Evolutionary conservation across 2,113 vertebrate genomes (phyloP).

Genomic region (Peucedramus taeniatus): DNA sequence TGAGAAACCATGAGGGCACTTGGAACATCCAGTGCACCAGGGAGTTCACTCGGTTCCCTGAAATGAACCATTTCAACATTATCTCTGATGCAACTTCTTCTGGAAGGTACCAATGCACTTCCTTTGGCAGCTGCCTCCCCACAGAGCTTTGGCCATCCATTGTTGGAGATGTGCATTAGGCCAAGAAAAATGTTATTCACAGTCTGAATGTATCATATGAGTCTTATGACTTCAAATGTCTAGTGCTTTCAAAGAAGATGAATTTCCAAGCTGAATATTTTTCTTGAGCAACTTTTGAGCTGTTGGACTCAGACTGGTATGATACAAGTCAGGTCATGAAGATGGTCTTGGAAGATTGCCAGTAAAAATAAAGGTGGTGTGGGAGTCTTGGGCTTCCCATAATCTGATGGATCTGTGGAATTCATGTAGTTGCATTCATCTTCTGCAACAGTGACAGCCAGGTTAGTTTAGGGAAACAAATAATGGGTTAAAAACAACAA

Average conservation of each 20-base stretch:
- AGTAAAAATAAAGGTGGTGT: constrained; percentile 39
- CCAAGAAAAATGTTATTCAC: constrained; percentile 66
- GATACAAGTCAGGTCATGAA: constrained; percentile 14
- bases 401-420: background rate
- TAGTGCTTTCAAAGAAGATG: constrained; percentile 1
- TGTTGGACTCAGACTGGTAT: constrained; percentile 15
- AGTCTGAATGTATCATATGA: constrained; percentile 28
- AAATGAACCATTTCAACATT: background rate
- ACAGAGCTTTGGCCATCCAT: background rate
- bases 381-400: background rate
- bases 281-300: constrained; percentile 21
- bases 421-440: background rate
- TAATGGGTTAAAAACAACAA: background rate
- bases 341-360: constrained; percentile 37
- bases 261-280: constrained; percentile 4
- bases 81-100: constrained; percentile 39
- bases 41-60: background rate
- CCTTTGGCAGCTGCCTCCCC: background rate
- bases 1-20: background rate
- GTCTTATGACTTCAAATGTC: constrained; percentile 47
- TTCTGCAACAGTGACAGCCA: background rate
- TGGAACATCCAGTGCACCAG: background rate
- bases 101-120: background rate
- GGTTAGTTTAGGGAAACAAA: background rate
- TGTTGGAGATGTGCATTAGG: background rate